Evolutionary conservation across 2,113 vertebrate genomes (phyloP), one percentile per base, ranked within the genome.

Genomic region (Psephotus haematonotus): DNA sequence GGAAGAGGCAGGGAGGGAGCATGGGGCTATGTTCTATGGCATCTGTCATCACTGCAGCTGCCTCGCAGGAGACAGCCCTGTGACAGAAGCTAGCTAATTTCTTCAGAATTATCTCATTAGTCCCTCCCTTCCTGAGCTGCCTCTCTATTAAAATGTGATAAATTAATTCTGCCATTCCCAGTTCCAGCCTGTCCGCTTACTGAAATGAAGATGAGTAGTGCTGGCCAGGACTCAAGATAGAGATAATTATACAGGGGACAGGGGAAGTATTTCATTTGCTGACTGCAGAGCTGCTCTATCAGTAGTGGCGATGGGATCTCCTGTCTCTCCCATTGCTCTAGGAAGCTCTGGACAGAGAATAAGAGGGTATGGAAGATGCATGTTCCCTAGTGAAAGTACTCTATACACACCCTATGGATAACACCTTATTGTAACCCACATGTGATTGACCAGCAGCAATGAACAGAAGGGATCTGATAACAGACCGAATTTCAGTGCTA

Each of bases 31-130:
- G 83, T 43, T 49, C 71, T 44, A 55, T 37, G 17, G 50, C 76
- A 97, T 85, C 91, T 22, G 16, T 97, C 96, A 96, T 74, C 17
- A 17, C 49, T 55, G 33, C 11, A 81, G 80, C 83, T 10, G 12
- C 79, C 53, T 89, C 49, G 47, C 37, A 92, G 70, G 88, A 98
- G 97, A 98, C 90, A 97, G 93, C 93, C 93, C 96, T 97, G 82
- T 98, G 98, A 98, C 75, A 98, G 97, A 97, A 98, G 92, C 84
- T 55, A 43, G 89, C 96, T 98, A 98, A 99, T 99, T 98, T 98
- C 98, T 98, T 98, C 94, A 98, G 97, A 98, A 97, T 98, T 97
- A 96, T 97, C 97, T 98, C 98, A 98, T 99, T 98, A 99, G 96
- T 91, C 92, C 92, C 91, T 79, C 97, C 97, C 95, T 98, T 98